phyloP scores from a whole-genome alignment of 2,113 vertebrate genomes.

The Nycticryphes semicollaris region DNA sequence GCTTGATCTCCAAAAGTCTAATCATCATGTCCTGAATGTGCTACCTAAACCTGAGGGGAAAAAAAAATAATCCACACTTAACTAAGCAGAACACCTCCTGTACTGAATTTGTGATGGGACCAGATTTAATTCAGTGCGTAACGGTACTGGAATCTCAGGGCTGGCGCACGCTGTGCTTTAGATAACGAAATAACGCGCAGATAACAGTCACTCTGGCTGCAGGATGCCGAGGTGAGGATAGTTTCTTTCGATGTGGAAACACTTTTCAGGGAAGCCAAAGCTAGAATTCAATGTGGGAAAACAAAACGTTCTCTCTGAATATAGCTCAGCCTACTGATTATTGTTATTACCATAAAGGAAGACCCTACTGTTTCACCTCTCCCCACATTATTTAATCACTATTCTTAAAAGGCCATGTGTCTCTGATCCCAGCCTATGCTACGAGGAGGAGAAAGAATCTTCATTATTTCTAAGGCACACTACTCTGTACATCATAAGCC shows the following conservation, averaged over 20 bases:
- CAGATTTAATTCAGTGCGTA: neutral
- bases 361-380: neutral
- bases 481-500: neutral
- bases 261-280: neutral
- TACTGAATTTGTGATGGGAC: neutral
- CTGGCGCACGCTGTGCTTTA: neutral
- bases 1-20: neutral
- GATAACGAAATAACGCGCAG: neutral
- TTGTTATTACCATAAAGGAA: neutral
- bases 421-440: neutral
- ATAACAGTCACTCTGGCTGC: neutral
- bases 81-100: neutral
- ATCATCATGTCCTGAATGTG: neutral
- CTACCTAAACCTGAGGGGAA: neutral
- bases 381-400: neutral
- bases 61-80: neutral
- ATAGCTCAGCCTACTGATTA: neutral
- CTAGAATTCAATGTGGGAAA: neutral
- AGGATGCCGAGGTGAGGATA: neutral
- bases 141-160: neutral
- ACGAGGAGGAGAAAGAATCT: neutral
- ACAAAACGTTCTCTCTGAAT: neutral
- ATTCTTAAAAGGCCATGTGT: neutral
- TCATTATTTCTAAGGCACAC: neutral
- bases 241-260: neutral